Percentiles rank a stretch among this genome's conserved stretches.
phyloP scores from a whole-genome alignment of 2,797 vertebrate species.

The Bovichtus variegatus region DNA sequence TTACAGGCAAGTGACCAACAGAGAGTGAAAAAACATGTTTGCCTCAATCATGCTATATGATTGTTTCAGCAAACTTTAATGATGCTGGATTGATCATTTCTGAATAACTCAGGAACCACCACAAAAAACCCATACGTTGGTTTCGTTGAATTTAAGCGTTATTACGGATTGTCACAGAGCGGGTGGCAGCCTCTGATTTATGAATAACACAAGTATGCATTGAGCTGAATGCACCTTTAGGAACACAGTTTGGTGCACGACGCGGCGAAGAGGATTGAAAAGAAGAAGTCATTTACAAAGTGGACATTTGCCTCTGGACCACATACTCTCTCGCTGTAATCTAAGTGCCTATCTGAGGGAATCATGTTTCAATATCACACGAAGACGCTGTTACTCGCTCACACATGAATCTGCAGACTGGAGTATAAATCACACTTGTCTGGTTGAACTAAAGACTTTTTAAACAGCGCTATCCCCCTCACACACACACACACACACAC shows the following conservation, averaged over 20 bases:
- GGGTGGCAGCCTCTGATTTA: not conserved
- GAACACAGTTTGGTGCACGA: slow-evolving; percentile 4
- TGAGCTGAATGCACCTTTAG: slow-evolving; percentile 9
- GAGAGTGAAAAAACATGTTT: not conserved
- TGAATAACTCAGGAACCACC: not conserved
- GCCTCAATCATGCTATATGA: not conserved
- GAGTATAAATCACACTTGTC: slow-evolving; percentile 82
- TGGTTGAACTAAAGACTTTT: slow-evolving; percentile 85
- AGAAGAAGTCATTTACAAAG: slow-evolving; percentile 54
- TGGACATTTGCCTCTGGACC: slow-evolving; percentile 55
- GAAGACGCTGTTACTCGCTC: slow-evolving; percentile 57
- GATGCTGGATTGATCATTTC: not conserved
- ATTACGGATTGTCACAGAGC: not conserved
- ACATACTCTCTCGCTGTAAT: slow-evolving; percentile 47
- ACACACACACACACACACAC: slow-evolving; percentile 7
- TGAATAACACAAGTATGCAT: not conserved
- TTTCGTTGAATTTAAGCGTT: not conserved
- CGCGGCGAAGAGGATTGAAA: slow-evolving; percentile 42
- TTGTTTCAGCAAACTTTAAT: not conserved
- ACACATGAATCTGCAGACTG: slow-evolving; percentile 65
- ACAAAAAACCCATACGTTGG: not conserved
- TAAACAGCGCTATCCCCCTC: slow-evolving; percentile 65
- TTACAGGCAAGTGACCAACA: not conserved
- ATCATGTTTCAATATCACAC: slow-evolving; percentile 70
- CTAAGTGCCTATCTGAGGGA: slow-evolving; percentile 60